phyloP scores from a whole-genome alignment of 1,140 invertebrate genomes.

The Diabrotica undecimpunctata region DNA sequence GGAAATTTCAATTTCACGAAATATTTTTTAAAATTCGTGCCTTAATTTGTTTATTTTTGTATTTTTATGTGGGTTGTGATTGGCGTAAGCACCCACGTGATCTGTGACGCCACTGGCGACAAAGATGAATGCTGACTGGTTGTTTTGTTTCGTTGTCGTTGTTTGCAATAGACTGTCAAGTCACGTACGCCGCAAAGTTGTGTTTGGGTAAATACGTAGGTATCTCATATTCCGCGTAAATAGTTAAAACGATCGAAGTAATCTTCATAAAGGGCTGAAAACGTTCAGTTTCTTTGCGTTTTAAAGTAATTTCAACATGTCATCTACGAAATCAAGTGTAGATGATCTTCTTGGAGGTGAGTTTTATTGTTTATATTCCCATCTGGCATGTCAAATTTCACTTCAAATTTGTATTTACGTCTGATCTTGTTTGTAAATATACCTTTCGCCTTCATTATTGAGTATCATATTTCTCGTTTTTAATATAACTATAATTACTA shows the following conservation, averaged over 20 bases:
- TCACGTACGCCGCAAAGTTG: conserved; percentile 26
- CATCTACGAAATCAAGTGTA: conserved; percentile 44
- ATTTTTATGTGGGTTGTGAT: conserved; percentile 10
- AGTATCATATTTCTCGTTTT: no score
- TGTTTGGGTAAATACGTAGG: conserved; percentile 7
- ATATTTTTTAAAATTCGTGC: no score
- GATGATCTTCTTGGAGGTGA: conserved; percentile 45
- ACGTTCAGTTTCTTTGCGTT: conserved; percentile 14
- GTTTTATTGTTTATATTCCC: conserved; percentile 41
- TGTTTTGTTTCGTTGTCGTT: conserved; percentile 8
- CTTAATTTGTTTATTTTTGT: neutral
- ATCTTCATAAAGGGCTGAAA: neutral
- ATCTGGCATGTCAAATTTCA: conserved; percentile 28
- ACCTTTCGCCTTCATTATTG: neutral
- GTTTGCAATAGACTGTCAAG: conserved; percentile 18
- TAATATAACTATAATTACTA: no score
- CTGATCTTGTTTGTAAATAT: neutral
- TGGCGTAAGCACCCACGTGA: conserved; percentile 9
- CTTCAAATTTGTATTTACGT: conserved; percentile 29
- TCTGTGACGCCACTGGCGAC: neutral
- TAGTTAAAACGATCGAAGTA: neutral
- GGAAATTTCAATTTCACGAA: no score
- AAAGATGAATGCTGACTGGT: conserved; percentile 27
- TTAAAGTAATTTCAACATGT: conserved; percentile 36
- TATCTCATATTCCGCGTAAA: conserved; percentile 12